Evolutionary conservation across 2,888 invertebrate genomes (phyloP).

Genomic region (Zygogramma bicolorata): DNA sequence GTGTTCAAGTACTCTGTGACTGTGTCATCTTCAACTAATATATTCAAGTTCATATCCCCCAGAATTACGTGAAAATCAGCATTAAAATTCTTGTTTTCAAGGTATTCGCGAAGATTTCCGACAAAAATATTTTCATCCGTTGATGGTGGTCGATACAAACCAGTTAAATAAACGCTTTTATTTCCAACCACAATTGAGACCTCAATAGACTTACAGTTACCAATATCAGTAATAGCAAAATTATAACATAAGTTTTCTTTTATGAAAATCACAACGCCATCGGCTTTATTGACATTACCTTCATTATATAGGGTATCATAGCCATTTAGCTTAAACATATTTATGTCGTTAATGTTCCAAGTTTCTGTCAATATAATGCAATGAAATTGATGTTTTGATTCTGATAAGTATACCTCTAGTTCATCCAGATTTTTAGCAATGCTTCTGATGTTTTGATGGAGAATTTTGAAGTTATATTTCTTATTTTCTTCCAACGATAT

Average conservation of each 20-base stretch:
- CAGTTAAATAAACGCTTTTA: conserved; percentile 10
- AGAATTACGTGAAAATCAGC: not conserved
- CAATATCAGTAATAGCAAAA: not conserved
- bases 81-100: not conserved
- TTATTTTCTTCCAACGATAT: not conserved
- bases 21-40: not conserved
- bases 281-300: conserved; percentile 9
- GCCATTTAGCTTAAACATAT: not conserved
- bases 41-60: not conserved
- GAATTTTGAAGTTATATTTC: not conserved
- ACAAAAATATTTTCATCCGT: conserved; percentile 7
- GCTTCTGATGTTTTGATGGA: not conserved
- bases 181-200: conserved; percentile 4
- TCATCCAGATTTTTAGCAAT: not conserved
- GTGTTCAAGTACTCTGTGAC: not conserved
- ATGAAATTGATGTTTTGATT: not conserved
- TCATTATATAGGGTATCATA: not conserved
- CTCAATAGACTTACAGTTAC: conserved; percentile 5
- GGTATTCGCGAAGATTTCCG: conserved; percentile 5
- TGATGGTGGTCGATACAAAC: conserved; percentile 9
- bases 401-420: not conserved
- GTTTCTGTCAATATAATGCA: not conserved
- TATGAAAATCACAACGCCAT: conserved; percentile 11
- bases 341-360: not conserved
- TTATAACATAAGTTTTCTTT: conserved; percentile 10